Base-by-base conservation (phyloP, 2,888 invertebrate species). In the Phaedon cochleariae region DNA sequence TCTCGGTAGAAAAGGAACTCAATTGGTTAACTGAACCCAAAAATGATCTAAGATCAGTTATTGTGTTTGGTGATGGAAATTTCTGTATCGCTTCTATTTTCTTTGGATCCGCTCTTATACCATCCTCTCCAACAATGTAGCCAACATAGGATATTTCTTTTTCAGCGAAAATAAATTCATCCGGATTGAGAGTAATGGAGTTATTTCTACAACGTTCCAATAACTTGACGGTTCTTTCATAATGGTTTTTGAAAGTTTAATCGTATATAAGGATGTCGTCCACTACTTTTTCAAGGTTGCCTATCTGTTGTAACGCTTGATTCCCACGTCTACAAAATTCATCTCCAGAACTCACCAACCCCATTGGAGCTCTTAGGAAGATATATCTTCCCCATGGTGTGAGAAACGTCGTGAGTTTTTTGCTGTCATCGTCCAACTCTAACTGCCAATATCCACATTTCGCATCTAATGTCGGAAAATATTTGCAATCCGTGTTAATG, bases 281-380 rank as follows among this genome's bases (percentile, higher is more conserved):
- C 3, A 41, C 41, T 2, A 41, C 41, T 41, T 41, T 41, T 10
- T 41, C 41, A 41, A 6, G 3, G 9, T 10, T 41, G 4, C 41
- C 41, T 41, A 41, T 41, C 3, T 10, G 3, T 17, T 3, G 12
- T 41, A 41, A 41, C 9, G 22, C 26, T 21, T 6, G 7, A 18
- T 15, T 29, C 1, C 31, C 3, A 37, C 41, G 34, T 31, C 54
- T 29, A 6, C 55, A 37, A 37, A 37, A 55, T 37, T 37, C 41
- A 10, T 55, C 55, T 37, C 55, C 55, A 17, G 37, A 55, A 10
- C 18, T 37, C 1, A 55, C 55, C n/a, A 2, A 37, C 1, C 37
- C 55, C 55, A 55, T 55, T 21, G 55, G 37, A 21, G 55, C 55
- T 20, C 55, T 17, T 12, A 55, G 17, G n/a, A 55, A 55, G 2